A percentile compares a stretch with the other conserved stretches of the same genome.
Evolutionary conservation across 2,113 vertebrate species (phyloP).

Genomic region (Cephalopholis sonnerati): DNA sequence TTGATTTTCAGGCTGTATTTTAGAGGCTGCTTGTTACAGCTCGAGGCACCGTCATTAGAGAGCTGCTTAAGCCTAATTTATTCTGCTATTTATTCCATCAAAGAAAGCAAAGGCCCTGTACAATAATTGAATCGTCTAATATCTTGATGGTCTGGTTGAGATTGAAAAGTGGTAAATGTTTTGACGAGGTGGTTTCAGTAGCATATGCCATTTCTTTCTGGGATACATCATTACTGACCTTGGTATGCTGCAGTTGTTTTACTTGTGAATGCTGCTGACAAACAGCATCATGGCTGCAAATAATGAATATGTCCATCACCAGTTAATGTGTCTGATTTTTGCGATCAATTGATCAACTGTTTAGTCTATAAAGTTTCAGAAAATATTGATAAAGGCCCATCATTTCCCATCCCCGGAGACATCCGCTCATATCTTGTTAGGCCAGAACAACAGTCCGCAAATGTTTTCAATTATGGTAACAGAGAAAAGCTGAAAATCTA

Average conservation of each 20-base stretch:
- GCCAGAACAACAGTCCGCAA: neutral
- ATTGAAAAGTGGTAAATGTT: conserved; percentile 33
- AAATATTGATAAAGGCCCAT: neutral
- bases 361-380: neutral
- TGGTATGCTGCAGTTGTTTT: conserved; percentile 6
- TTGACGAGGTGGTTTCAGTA: conserved; percentile 25
- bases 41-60: conserved; percentile 53
- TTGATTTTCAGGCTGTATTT: conserved; percentile 66
- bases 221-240: neutral
- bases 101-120: conserved; percentile 45
- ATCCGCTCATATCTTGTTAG: neutral
- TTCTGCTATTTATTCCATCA: conserved; percentile 59
- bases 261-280: neutral
- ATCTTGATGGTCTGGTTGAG: conserved; percentile 49
- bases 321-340: neutral
- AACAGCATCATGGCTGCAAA: neutral
- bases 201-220: conserved; percentile 4
- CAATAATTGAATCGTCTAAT: conserved; percentile 51
- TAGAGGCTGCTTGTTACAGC: conserved; percentile 58
- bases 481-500: neutral
- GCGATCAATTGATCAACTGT: neutral
- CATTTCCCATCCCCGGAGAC: neutral
- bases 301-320: neutral
- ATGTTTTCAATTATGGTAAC: neutral
- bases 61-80: conserved; percentile 65